Base-by-base conservation (phyloP, 2,797 vertebrate genomes). In the Vireo griseus region DNA sequence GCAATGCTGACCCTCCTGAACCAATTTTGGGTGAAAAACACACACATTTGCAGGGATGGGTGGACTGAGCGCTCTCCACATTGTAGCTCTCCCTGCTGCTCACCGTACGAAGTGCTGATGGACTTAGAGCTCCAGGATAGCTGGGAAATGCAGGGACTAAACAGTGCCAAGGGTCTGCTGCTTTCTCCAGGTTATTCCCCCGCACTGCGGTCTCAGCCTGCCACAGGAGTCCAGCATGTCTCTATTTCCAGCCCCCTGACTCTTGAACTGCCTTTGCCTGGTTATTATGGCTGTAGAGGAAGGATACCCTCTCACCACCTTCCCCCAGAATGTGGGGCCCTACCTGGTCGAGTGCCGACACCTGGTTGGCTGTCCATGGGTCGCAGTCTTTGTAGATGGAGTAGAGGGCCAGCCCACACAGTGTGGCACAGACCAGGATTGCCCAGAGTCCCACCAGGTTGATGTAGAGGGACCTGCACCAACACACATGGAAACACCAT, bases 361-460 rank as follows among this genome's bases (percentile, higher is more conserved):
- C 96, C 54, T 96, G 94, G 12, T 98, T 98, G 79, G 98, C 78
- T 0, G 78, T 98, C 99, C 98, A 99, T 1, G 99, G 99, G 91
- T 99, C 99, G 13, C 99, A 99, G 82, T 96, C 97, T 58, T 97
- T 99, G 95, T 99, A 99, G 92, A 99, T 94, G 15, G 99, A 99
- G 95, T 98, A 99, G 15, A 99, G 97, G 65, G 98, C 95, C 66
- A 99, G 90, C 39, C 99, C 99, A 35, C 98, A 98, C 31, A 99
- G 97, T 29, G 98, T 96, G 0, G 99, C 97, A 24, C 98, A 99
- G 39, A 81, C 22, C 65, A 99, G 93, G 91, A 99, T 98, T 5
- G 61, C 87, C 98, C 98, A 99, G 75, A 99, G 97, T 39, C 98
- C 98, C 57, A 99, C 3, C n/a, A 99, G 97, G 95, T 99, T 99